These are phyloP conservation scores for Siniperca scherzeri DNA, from an alignment of 2,797 vertebrate genomes.

Conservation along the genomic window DNA sequence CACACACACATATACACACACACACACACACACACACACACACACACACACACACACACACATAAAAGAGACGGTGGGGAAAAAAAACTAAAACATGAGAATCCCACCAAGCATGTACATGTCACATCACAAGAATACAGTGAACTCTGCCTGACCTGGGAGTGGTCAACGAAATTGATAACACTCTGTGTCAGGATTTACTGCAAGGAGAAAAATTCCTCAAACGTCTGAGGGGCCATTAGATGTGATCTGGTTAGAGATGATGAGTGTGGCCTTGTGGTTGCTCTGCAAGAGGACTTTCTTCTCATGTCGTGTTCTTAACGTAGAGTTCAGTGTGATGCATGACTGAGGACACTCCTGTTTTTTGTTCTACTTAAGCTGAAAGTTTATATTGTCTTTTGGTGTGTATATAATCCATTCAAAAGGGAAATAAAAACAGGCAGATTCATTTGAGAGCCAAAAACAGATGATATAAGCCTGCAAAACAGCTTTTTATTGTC, in stretches of 20 bases:
- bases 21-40: slow-evolving; percentile 54
- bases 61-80: background rate
- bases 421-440: slow-evolving; percentile 1
- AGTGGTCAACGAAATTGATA: slow-evolving; percentile 75
- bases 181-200: slow-evolving; percentile 66
- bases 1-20: slow-evolving; percentile 12
- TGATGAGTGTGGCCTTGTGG: slow-evolving; percentile 42
- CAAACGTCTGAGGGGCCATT: slow-evolving; percentile 67
- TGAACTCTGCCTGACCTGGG: slow-evolving; percentile 73
- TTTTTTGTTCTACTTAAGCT: slow-evolving; percentile 6
- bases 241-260: slow-evolving; percentile 68
- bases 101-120: slow-evolving; percentile 27
- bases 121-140: slow-evolving; percentile 43
- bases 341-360: slow-evolving; percentile 27
- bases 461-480: slow-evolving; percentile 2
- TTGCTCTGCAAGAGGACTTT: slow-evolving; percentile 54
- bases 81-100: background rate
- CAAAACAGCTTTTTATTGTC: slow-evolving; percentile 10
- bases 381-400: slow-evolving; percentile 12
- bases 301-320: slow-evolving; percentile 28
- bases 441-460: background rate
- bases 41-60: slow-evolving; percentile 54
- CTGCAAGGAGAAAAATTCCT: slow-evolving; percentile 65
- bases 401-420: background rate
- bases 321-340: slow-evolving; percentile 25